These are phyloP conservation scores for Stercorarius parasiticus DNA, from an alignment of 2,113 vertebrate species.

Conservation along the genomic window DNA sequence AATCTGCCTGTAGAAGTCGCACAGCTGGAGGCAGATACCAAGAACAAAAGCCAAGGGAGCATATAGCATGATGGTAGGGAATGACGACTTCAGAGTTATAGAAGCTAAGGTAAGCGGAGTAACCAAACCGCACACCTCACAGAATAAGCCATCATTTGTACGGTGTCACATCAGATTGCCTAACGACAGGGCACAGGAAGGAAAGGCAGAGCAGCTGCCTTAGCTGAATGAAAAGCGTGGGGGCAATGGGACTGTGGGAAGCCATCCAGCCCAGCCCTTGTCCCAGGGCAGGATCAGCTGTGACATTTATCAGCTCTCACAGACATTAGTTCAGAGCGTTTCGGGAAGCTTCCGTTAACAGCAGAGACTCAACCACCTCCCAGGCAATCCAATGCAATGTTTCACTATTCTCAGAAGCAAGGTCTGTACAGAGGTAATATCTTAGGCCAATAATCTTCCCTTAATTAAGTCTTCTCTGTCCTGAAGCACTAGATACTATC, in stretches of 20 bases:
- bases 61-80: neutral
- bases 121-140: neutral
- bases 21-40: neutral
- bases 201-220: neutral
- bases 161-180: neutral
- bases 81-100: too few relatives aligned
- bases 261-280: neutral
- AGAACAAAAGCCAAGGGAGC: neutral
- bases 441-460: neutral
- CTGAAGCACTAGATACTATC: neutral
- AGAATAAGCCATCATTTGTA: neutral
- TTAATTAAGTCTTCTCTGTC: slow-evolving; percentile 5
- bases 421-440: neutral
- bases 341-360: neutral
- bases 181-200: neutral
- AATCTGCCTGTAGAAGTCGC: neutral
- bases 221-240: neutral
- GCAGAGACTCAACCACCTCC: neutral
- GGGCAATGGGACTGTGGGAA: neutral
- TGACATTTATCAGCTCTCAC: neutral
- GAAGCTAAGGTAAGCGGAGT: neutral
- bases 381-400: neutral
- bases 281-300: neutral
- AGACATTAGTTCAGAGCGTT: neutral
- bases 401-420: neutral